These are phyloP conservation scores for Neopipo cinnamomea DNA, from an alignment of 2,113 vertebrate genomes.

Conservation along the genomic window DNA sequence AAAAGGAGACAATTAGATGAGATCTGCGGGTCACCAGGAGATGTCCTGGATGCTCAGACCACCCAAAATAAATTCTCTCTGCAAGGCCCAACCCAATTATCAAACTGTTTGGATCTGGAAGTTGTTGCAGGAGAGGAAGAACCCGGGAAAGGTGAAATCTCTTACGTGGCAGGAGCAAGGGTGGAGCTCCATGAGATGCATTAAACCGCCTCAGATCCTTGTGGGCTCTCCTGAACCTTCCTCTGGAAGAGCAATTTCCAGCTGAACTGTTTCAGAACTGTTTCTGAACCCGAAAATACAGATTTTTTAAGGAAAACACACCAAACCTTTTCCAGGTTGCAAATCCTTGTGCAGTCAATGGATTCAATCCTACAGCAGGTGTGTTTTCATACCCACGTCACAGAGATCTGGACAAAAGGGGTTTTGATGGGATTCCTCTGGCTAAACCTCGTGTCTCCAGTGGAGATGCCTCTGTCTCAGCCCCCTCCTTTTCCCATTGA, in stretches of 20 bases:
- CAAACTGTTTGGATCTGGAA: background rate
- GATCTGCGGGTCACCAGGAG: background rate
- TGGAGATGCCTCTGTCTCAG: background rate
- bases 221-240: background rate
- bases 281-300: background rate
- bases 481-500: background rate
- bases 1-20: background rate
- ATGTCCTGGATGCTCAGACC: background rate
- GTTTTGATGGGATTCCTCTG: background rate
- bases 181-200: background rate
- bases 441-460: rapidly evolving
- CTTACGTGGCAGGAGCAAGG: background rate
- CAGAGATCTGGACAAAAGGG: background rate
- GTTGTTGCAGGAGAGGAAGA: background rate
- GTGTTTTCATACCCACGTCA: background rate
- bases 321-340: background rate
- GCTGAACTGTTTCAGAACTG: background rate
- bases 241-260: background rate
- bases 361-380: background rate
- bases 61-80: background rate
- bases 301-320: background rate
- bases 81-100: background rate
- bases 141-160: background rate
- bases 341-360: background rate
- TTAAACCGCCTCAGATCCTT: background rate